These are phyloP conservation scores for Apomyelois bistriatella DNA, from an alignment of 2,888 invertebrate species.

Conservation along the genomic window DNA sequence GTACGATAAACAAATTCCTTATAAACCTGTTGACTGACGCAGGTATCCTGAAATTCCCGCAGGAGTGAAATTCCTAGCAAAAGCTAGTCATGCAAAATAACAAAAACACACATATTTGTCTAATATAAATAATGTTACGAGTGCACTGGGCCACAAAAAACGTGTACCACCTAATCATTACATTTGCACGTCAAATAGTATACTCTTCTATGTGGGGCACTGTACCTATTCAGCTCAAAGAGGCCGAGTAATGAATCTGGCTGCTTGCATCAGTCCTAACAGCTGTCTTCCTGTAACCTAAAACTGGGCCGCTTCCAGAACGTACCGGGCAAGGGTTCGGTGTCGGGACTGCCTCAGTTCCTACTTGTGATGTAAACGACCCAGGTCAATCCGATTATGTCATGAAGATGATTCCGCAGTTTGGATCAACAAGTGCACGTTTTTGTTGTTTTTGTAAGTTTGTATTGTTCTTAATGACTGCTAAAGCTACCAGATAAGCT, in stretches of 20 bases:
- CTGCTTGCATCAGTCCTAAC: slow-evolving; percentile 33
- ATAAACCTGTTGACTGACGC: too few species aligned
- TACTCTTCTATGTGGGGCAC: too few species aligned
- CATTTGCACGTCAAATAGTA: too few species aligned
- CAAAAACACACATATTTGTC: too few species aligned
- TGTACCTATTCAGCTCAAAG: slow-evolving; percentile 10
- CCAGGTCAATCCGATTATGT: neutral
- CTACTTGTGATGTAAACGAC: slow-evolving; percentile 6
- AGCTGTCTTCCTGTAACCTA: slow-evolving; percentile 44
- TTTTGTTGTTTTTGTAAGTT: neutral
- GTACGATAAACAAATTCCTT: too few species aligned
- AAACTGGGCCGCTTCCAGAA: slow-evolving; percentile 48
- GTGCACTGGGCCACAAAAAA: too few species aligned
- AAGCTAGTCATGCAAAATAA: too few species aligned
- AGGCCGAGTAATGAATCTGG: slow-evolving; percentile 16
- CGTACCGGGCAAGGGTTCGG: slow-evolving; percentile 18
- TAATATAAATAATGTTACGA: too few species aligned
- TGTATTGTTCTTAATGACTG: neutral
- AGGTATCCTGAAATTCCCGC: too few species aligned
- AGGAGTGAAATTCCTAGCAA: too few species aligned
- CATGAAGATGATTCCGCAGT: neutral
- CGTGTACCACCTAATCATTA: too few species aligned
- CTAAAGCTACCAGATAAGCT: too few species aligned
- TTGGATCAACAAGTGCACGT: neutral
- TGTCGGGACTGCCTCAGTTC: neutral